These are phyloP conservation scores for Octopus bimaculoides DNA, from an alignment of 1,140 invertebrate species.

Conservation along the genomic window DNA sequence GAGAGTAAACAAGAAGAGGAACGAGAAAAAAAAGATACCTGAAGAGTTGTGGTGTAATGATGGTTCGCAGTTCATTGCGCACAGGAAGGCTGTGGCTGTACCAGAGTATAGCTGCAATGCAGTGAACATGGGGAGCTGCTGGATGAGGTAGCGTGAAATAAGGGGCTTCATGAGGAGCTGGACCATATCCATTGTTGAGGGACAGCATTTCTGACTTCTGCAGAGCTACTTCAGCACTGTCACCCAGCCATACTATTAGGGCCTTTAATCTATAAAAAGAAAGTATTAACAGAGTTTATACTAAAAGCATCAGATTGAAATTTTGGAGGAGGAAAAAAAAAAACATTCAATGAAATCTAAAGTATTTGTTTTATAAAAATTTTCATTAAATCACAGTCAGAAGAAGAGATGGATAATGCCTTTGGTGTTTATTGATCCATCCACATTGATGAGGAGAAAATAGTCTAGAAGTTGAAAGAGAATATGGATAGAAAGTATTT, in stretches of 20 bases:
- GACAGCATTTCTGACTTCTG: conserved; percentile 30
- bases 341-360: not conserved
- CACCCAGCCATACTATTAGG: conserved; percentile 66
- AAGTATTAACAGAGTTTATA: not conserved
- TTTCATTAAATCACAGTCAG: no score
- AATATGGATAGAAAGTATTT: no score
- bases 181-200: conserved; percentile 31
- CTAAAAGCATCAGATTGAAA: not conserved
- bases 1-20: no score
- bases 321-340: not conserved
- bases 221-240: conserved; percentile 57
- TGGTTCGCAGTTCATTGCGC: conserved; percentile 56
- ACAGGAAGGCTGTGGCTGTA: conserved; percentile 65
- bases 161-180: conserved; percentile 42
- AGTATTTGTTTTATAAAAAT: no score
- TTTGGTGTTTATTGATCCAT: no score
- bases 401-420: no score
- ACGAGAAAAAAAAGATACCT: conserved; percentile 32
- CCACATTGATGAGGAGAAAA: no score
- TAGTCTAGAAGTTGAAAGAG: no score
- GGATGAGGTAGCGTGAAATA: conserved; percentile 36
- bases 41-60: conserved; percentile 48
- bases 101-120: conserved; percentile 80
- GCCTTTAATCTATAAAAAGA: conserved; percentile 58
- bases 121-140: conserved; percentile 64